Conservation (phyloP, 2,113 vertebrate genomes). For the Leptobrachium leishanense region DNA sequence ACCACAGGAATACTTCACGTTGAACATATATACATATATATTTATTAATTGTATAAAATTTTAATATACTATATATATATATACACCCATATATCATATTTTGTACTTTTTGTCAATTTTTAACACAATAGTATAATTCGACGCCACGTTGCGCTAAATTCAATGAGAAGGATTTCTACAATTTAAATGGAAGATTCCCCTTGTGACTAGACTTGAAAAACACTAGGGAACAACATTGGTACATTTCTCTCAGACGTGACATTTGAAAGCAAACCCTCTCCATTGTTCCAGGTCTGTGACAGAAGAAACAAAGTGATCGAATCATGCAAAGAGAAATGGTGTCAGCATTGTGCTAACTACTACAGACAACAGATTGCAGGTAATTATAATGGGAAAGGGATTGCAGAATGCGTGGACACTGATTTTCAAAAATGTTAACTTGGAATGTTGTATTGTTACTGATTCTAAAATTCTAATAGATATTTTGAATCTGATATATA, state of each 20-base stretch:
- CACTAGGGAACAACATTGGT: constrained; percentile 3
- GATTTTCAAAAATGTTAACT: no score
- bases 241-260: constrained; percentile 8
- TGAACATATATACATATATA: background rate
- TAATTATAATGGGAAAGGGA: constrained; percentile 38
- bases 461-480: no score
- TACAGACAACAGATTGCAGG: constrained; percentile 12
- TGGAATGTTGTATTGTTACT: no score
- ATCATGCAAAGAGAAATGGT: constrained; percentile 8
- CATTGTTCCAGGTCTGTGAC: constrained; percentile 1
- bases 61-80: background rate
- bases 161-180: background rate
- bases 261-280: constrained; percentile 14
- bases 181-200: constrained; percentile 14
- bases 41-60: no score
- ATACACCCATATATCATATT: background rate
- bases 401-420: background rate
- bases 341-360: constrained; percentile 19
- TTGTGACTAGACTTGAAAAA: constrained; percentile 15
- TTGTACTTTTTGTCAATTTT: background rate
- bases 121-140: background rate
- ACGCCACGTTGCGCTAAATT: background rate
- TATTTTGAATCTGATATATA: no score
- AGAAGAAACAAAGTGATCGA: constrained; percentile 26
- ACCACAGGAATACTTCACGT: background rate